Evolutionary conservation across 2,888 invertebrate genomes (phyloP).

Genomic region (Ophioninae sp.): DNA sequence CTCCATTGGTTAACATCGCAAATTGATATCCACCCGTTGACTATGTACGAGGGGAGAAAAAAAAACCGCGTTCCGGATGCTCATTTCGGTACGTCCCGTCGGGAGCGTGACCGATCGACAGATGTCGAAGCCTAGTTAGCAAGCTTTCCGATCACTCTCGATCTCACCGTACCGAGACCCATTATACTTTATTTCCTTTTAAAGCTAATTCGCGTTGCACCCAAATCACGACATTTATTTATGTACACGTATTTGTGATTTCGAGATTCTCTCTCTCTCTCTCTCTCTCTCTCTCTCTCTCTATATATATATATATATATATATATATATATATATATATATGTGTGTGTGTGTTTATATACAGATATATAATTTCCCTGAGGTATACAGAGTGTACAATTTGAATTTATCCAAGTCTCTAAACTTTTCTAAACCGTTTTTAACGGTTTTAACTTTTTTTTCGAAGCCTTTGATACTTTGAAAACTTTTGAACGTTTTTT

Average conservation of each 20-base stretch:
- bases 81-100: slow-evolving; percentile 7
- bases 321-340: slow-evolving; percentile 11
- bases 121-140: slow-evolving; percentile 78
- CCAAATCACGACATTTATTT: slow-evolving; percentile 15
- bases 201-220: slow-evolving; percentile 5
- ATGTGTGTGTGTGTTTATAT: background rate
- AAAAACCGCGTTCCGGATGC: slow-evolving; percentile 65
- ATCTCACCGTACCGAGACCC: slow-evolving; percentile 42
- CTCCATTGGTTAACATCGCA: slow-evolving; percentile 10
- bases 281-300: too few species aligned
- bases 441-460: too few species aligned
- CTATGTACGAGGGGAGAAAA: slow-evolving; percentile 26
- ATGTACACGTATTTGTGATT: background rate
- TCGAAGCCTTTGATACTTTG: too few species aligned
- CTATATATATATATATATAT: slow-evolving; percentile 8
- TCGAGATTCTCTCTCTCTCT: background rate
- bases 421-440: too few species aligned
- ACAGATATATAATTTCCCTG: too few species aligned
- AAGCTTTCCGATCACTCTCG: slow-evolving; percentile 70
- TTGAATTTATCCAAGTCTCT: background rate
- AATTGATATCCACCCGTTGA: slow-evolving; percentile 14
- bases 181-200: slow-evolving; percentile 41
- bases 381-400: background rate
- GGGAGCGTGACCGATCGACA: slow-evolving; percentile 76
- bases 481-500: too few species aligned